Conservation (phyloP, 2,888 invertebrate genomes). For the Drosophila barbarae region DNA sequence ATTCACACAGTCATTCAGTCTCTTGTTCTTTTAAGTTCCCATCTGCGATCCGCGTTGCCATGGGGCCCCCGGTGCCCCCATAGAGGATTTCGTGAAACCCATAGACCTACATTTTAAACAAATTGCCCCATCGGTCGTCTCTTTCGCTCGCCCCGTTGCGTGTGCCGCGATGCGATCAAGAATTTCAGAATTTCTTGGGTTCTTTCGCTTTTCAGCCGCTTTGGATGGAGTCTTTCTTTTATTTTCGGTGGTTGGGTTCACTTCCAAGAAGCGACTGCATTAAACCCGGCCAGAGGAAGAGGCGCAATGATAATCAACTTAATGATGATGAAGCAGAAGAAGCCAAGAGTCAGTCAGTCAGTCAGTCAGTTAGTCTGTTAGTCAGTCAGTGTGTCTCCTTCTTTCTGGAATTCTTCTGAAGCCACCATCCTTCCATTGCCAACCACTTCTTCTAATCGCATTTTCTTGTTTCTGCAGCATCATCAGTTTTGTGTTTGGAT, state of each 20-base stretch:
- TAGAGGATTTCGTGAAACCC: constrained; percentile 75
- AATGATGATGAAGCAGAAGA: constrained; percentile 38
- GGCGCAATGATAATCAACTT: constrained; percentile 38
- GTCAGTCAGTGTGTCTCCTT: constrained; percentile 49
- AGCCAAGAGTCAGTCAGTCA: constrained; percentile 37
- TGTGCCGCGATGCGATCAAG: constrained; percentile 66
- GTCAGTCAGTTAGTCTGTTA: constrained; percentile 44
- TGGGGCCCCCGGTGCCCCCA: constrained; percentile 42
- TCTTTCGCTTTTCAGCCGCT: constrained; percentile 44
- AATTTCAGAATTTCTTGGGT: constrained; percentile 52
- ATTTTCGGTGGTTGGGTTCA: constrained; percentile 56
- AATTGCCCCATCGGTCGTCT: constrained; percentile 61
- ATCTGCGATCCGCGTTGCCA: constrained; percentile 53
- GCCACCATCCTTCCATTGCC: constrained; percentile 18
- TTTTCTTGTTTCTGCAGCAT: constrained; percentile 67
- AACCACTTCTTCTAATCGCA: constrained; percentile 59
- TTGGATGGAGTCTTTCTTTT: constrained; percentile 43
- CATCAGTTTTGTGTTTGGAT: constrained; percentile 56
- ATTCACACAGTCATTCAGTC: constrained; percentile 10
- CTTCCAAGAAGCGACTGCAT: constrained; percentile 68
- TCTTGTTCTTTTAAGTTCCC: constrained; percentile 25
- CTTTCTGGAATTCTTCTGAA: constrained; percentile 19
- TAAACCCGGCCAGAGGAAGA: constrained; percentile 23
- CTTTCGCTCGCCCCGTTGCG: constrained; percentile 31
- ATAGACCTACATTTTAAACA: constrained; percentile 79